A percentile compares a stretch with the other conserved stretches of the same genome.
Conservation (phyloP, 2,888 invertebrate species). For the Junonia oenone region DNA sequence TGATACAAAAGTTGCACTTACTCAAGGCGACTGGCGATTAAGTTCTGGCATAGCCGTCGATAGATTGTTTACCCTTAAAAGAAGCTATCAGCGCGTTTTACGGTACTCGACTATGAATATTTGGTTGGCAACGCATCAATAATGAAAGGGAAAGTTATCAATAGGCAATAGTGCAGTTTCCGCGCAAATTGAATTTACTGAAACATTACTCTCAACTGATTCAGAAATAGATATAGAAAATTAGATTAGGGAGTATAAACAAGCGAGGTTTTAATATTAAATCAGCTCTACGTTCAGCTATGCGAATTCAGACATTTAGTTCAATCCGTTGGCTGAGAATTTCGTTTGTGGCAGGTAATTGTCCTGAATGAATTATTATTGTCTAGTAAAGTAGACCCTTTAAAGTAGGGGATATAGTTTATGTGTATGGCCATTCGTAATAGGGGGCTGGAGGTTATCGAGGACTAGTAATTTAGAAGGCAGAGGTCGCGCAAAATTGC, state of each 20-base stretch:
- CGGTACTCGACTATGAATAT: conserved; percentile 12
- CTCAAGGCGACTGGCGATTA: conserved; percentile 16
- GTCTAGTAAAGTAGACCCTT: conserved; percentile 9
- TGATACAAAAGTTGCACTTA: conserved; percentile 19
- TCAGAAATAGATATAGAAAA: neutral
- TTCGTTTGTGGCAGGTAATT: conserved; percentile 7
- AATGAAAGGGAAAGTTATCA: conserved; percentile 13
- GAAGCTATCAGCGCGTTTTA: conserved; percentile 12
- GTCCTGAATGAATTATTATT: conserved; percentile 12
- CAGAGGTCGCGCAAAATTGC: neutral
- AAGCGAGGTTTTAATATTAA: neutral
- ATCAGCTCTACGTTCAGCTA: neutral
- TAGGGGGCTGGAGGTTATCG: conserved; percentile 23
- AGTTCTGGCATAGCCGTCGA: conserved; percentile 15
- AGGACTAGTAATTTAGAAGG: conserved; percentile 14
- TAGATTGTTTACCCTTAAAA: conserved; percentile 14
- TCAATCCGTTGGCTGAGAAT: neutral
- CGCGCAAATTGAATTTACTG: neutral
- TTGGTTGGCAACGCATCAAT: conserved; percentile 13
- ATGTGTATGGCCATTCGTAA: conserved; percentile 8
- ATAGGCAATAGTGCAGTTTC: conserved; percentile 4
- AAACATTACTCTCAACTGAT: neutral
- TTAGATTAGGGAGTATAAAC: neutral
- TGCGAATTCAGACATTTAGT: neutral
- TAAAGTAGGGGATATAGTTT: conserved; percentile 5